Evolutionary conservation across 2,888 invertebrate genomes (phyloP).

Genomic region (Pristionchus maxplancki): DNA sequence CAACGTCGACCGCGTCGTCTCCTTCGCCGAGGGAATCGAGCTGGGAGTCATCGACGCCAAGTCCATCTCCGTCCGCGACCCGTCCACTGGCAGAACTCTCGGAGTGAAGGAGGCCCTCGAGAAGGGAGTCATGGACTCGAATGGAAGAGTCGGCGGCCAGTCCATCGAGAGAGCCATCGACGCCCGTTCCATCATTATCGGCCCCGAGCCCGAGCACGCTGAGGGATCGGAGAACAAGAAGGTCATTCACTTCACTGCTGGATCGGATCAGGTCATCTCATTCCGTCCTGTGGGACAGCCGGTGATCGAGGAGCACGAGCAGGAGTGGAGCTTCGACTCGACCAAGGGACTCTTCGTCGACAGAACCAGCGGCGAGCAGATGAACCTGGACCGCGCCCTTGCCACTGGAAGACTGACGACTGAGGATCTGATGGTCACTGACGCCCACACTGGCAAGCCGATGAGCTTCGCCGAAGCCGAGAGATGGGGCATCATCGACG

Average conservation of each 20-base stretch:
- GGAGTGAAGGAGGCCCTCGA: conserved; percentile 90
- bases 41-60: conserved; percentile 85
- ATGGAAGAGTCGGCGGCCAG: conserved; percentile 69
- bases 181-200: conserved; percentile 67
- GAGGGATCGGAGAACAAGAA: conserved; percentile 66
- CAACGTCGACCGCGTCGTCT: conserved; percentile 88
- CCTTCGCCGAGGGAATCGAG: conserved; percentile 86
- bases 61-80: conserved; percentile 88
- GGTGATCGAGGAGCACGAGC: conserved; percentile 74
- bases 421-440: conserved; percentile 84
- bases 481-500: conserved; percentile 79
- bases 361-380: conserved; percentile 83
- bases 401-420: conserved; percentile 77
- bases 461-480: conserved; percentile 80
- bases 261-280: conserved; percentile 73
- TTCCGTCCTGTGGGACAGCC: conserved; percentile 77
- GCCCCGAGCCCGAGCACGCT: conserved; percentile 71
- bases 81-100: conserved; percentile 86
- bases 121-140: conserved; percentile 82
- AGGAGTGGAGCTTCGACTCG: conserved; percentile 83
- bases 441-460: conserved; percentile 85
- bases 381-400: conserved; percentile 85
- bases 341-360: conserved; percentile 87
- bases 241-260: conserved; percentile 76
- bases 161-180: conserved; percentile 75